Conservation (phyloP, 2,797 vertebrate genomes). For the Fundulus diaphanus region DNA sequence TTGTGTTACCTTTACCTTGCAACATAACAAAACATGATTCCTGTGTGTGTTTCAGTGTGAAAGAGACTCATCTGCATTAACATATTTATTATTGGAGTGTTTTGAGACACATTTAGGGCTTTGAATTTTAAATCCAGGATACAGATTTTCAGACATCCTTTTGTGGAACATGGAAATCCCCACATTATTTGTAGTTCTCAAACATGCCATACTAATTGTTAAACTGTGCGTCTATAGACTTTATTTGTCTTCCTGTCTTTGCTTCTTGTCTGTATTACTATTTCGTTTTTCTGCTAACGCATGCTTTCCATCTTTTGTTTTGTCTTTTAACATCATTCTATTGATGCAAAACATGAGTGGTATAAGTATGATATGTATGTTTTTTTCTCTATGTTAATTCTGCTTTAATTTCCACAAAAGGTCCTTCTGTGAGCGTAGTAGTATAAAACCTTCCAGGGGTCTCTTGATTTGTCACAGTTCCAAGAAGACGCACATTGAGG, state of each 20-base stretch:
- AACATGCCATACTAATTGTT: neutral
- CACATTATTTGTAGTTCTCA: neutral
- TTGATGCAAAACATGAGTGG: neutral
- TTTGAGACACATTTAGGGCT: neutral
- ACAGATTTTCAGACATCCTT: too few species aligned
- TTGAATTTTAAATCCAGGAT: neutral
- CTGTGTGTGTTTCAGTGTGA: neutral
- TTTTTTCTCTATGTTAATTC: neutral
- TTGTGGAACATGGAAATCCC: neutral
- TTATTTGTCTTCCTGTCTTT: neutral
- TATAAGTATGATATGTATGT: neutral
- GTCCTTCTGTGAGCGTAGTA: slow-evolving; percentile 10
- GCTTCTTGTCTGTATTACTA: neutral
- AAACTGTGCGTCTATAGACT: neutral
- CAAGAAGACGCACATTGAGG: neutral
- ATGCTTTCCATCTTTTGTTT: neutral
- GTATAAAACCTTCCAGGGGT: slow-evolving; percentile 51
- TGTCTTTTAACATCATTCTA: neutral
- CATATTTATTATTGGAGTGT: neutral
- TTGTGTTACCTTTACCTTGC: neutral
- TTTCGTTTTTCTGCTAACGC: neutral
- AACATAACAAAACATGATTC: neutral
- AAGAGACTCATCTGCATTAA: neutral
- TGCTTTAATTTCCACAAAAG: neutral
- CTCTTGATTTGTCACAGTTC: neutral